Evolutionary conservation across 1,140 invertebrate genomes (phyloP), one percentile per base, ranked within the genome.

Genomic region (Sinella curviseta): DNA sequence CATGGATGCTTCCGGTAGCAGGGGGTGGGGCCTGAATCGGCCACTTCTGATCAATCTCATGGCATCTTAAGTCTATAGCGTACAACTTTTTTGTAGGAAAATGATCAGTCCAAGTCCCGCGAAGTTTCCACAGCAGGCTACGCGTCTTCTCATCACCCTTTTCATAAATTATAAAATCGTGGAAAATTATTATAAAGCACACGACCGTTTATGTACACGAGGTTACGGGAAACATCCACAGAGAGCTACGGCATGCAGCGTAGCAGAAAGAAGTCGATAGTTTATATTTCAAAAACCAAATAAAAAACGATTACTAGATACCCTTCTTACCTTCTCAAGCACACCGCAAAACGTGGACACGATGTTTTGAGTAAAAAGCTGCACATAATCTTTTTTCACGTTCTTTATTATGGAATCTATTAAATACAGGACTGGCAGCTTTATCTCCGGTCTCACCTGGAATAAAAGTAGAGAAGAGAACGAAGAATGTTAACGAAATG

Each of bases 341-440:
- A 94, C 94, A 85, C 90, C 89, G 85, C 91, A 91, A 88, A 97
- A 97, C 84, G 92, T 93, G 84, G 91, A 91, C 78, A 95, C 94
- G 84, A 97, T 94, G 87, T 93, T 94, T 87, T 94, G 91, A 26
- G 92, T 92, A 87, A 99, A 99, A 81, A 97, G 91, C 85, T 90
- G 88, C 34, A 93, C 91, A 88, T 99, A 99, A 67, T 91, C 90
- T 84, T 91, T 90, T 84, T 92, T 93, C 84, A 99, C 92, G 90
- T 99, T 99, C 91, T 99, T 99, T 87, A 98, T 92, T 85, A 99
- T 99, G 77, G 97, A 99, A 90, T 99, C 98, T 87, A 99, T 96
- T 88, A 99, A 92, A 91, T 99, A 99, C 84, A 99, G 90, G 83
- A 95, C 92, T 48, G 97, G 95, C 86, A 99, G 91, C 90, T 99